Percentiles rank a stretch among this genome's conserved stretches.
Conservation (phyloP, 37 sponge, comb jelly and placozoan species). For the Halichondria panicea region DNA sequence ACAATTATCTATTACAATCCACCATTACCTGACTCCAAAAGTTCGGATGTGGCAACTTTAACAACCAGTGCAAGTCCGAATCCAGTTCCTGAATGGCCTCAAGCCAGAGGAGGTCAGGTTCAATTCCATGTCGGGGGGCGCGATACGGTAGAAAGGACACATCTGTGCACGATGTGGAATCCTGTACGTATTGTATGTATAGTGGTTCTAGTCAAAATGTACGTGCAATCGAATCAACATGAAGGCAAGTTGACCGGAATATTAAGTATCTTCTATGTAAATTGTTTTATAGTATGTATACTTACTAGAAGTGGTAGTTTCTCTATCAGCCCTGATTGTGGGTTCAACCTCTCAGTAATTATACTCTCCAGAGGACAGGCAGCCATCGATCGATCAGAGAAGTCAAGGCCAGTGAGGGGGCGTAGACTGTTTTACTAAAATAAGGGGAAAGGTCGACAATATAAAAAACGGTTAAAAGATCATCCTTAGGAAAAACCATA, state of each 20-base stretch:
- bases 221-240: background rate
- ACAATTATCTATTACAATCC: background rate
- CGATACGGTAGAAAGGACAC: conserved; percentile 59
- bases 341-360: conserved; percentile 20
- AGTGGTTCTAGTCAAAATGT: background rate
- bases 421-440: too few species aligned
- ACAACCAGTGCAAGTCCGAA: conserved; percentile 66
- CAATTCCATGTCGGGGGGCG: conserved; percentile 1
- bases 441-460: too few species aligned
- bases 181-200: conserved; percentile 11
- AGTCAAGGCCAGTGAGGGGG: too few species aligned
- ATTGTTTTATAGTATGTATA: background rate
- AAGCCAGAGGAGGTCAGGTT: conserved; percentile 35
- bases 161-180: conserved; percentile 46
- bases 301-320: conserved; percentile 57
- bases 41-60: conserved; percentile 37
- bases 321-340: conserved; percentile 48
- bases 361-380: conserved; percentile 53
- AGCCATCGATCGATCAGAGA: too few species aligned
- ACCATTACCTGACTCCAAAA: conserved; percentile 83
- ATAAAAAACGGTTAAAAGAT: too few species aligned
- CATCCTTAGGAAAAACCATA: too few species aligned
- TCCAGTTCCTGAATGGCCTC: conserved; percentile 71
- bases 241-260: background rate
- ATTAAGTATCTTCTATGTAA: background rate